Conservation (phyloP, 2,888 invertebrate species). For the Linnaemya tessellans region DNA sequence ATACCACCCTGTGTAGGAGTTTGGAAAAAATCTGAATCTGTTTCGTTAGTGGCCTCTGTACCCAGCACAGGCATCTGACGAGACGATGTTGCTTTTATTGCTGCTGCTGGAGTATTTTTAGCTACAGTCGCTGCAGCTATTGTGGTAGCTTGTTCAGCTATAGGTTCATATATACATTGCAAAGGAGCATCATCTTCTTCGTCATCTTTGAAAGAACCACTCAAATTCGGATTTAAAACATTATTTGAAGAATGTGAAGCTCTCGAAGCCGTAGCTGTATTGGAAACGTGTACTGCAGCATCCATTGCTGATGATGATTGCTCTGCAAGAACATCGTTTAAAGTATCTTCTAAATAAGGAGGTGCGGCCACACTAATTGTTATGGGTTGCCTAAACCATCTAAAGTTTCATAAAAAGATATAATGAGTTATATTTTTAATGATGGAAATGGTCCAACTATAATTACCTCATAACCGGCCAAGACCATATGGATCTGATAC, state of each 20-base stretch:
- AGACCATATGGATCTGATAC: slow-evolving; percentile 77
- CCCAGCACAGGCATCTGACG: slow-evolving; percentile 32
- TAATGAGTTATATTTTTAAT: neutral
- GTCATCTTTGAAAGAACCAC: slow-evolving; percentile 82
- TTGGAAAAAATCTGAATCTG: slow-evolving; percentile 80
- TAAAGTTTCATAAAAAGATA: slow-evolving; percentile 39
- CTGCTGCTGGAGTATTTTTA: slow-evolving; percentile 42
- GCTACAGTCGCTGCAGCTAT: slow-evolving; percentile 52
- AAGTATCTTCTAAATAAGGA: slow-evolving; percentile 76
- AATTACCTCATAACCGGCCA: slow-evolving; percentile 77
- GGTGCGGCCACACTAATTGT: slow-evolving; percentile 80
- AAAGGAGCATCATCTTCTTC: slow-evolving; percentile 77
- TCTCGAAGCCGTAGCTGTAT: slow-evolving; percentile 55
- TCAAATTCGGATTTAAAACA: slow-evolving; percentile 83
- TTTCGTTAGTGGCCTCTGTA: slow-evolving; percentile 41
- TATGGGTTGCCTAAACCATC: slow-evolving; percentile 74
- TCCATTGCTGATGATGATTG: neutral
- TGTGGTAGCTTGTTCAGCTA: slow-evolving; percentile 73
- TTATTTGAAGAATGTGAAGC: slow-evolving; percentile 81
- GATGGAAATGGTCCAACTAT: neutral
- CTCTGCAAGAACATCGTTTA: slow-evolving; percentile 65
- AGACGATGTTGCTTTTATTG: slow-evolving; percentile 61
- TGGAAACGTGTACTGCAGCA: slow-evolving; percentile 4
- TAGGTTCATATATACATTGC: slow-evolving; percentile 82
- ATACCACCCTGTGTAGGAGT: slow-evolving; percentile 81